Evolutionary conservation across 2,888 invertebrate genomes (phyloP), one percentile per base, ranked within the genome.

Genomic region (Tiliacea aurago): DNA sequence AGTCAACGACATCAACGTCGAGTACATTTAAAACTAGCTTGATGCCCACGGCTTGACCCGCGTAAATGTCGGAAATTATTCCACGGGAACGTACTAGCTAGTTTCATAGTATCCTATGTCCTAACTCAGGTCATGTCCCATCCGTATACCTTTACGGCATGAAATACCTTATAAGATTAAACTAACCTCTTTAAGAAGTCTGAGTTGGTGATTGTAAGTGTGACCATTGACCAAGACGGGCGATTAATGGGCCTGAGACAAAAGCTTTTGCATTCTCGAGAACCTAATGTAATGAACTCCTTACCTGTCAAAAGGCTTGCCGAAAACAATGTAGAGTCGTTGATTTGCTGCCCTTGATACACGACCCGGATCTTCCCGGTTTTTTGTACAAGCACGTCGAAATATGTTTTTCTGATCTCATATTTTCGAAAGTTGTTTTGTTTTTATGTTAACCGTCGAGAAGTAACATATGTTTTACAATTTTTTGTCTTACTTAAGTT

Each of bases 271-370:
- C 37, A 69, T 4, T 28, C 20, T 41, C 15, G 10, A 15, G n/a
- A 49, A 49, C 23, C 11, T 20, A n/a, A 13, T 18, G 3, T 33
- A 15, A 33, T 7, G 67, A 10, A 51, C 20, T 9, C 5, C 23
- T 37, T 45, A 45, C 28, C 49, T 10, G 23, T 20, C n/a, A 41
- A 71, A 58, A 41, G 20, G 6, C 4, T 59, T 43, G 5, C n/a
- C 23, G 23, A 45, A 51, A 72, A 15, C 9, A 5, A 28, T 15
- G 20, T 45, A n/a, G n/a, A n/a, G 13, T 15, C 37, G 43, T 23
- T 53, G 20, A 37, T 20, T 33, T n/a, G 51, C 45, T 73, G 45
- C 18, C 73, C 45, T 73, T 74, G 28, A 28, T 3, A 1, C 28
- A 28, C 28, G 28, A 28, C 28, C 28, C 28, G 3, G 28, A 28